Evolutionary conservation across 2,797 vertebrate species (phyloP).

Genomic region (Menidia menidia): DNA sequence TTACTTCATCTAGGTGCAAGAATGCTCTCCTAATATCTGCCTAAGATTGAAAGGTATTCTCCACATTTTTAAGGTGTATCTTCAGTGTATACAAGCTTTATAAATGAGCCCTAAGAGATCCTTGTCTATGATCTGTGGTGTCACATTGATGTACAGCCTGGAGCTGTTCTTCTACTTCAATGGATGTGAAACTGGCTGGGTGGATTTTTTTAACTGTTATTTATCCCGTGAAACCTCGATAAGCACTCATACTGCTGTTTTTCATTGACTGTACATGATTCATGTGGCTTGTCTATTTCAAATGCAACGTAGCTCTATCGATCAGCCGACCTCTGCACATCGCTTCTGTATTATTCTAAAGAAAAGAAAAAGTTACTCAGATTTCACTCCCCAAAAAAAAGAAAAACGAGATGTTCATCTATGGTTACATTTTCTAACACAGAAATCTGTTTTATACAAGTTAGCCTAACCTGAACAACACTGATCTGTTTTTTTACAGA

Average conservation of each 20-base stretch:
- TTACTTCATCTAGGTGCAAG: constrained; percentile 22
- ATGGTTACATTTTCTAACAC: too few relatives aligned
- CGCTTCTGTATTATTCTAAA: constrained; percentile 11
- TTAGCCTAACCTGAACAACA: constrained; percentile 34
- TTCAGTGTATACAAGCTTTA: constrained; percentile 73
- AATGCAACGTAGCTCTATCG: constrained; percentile 18
- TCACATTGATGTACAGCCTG: constrained; percentile 79
- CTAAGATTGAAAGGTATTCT: constrained; percentile 49
- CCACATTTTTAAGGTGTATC: constrained; percentile 60
- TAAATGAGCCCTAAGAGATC: constrained; percentile 79
- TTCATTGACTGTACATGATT: constrained; percentile 31
- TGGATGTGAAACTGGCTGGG: constrained; percentile 63
- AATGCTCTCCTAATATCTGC: constrained; percentile 49
- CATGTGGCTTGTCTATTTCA: constrained; percentile 25
- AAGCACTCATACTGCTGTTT: constrained; percentile 29
- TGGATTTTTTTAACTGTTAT: constrained; percentile 70
- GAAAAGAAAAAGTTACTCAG: constrained; percentile 6
- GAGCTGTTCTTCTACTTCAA: constrained; percentile 76
- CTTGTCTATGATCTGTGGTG: constrained; percentile 72
- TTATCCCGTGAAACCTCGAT: constrained; percentile 57
- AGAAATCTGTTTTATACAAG: constrained; percentile 31
- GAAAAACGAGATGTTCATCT: too few relatives aligned
- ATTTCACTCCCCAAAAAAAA: too few relatives aligned
- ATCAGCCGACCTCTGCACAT: constrained; percentile 35
- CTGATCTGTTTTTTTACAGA: constrained; percentile 56